Conservation (phyloP, 2,888 invertebrate genomes). For the Ptychoptera albimana region DNA sequence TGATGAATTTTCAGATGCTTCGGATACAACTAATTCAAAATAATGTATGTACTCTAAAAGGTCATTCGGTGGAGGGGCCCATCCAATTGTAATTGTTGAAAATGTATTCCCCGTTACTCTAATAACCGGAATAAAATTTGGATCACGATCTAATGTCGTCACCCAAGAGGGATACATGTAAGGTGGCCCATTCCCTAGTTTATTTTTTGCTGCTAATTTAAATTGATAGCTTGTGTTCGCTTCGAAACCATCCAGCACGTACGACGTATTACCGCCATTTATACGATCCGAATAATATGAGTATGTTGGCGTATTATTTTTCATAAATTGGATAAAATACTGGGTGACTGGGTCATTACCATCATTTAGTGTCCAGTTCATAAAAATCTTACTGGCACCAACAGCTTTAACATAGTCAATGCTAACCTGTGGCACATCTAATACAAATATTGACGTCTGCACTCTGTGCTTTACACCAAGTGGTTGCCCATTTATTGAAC, state of each 20-base stretch:
- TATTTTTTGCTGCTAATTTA: conserved; percentile 49
- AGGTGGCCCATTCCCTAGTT: conserved; percentile 39
- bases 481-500: conserved; percentile 28
- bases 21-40: conserved; percentile 50
- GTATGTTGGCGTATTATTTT: conserved; percentile 39
- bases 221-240: conserved; percentile 50
- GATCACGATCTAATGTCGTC: conserved; percentile 52
- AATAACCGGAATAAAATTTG: conserved; percentile 61
- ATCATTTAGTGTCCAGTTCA: conserved; percentile 69
- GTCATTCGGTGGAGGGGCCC: conserved; percentile 50
- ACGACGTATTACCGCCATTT: conserved; percentile 46
- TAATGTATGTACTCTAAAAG: conserved; percentile 57
- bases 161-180: conserved; percentile 37
- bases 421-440: conserved; percentile 51
- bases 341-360: conserved; percentile 52
- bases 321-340: conserved; percentile 40
- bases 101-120: conserved; percentile 48
- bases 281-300: conserved; percentile 42
- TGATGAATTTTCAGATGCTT: conserved; percentile 35
- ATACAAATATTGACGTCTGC: conserved; percentile 39
- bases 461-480: conserved; percentile 25
- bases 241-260: conserved; percentile 47
- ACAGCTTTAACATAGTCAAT: conserved; percentile 61
- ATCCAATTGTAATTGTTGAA: conserved; percentile 67
- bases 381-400: conserved; percentile 53